phyloP scores from a whole-genome alignment of 2,888 invertebrate genomes.

The Perdita meconis region DNA sequence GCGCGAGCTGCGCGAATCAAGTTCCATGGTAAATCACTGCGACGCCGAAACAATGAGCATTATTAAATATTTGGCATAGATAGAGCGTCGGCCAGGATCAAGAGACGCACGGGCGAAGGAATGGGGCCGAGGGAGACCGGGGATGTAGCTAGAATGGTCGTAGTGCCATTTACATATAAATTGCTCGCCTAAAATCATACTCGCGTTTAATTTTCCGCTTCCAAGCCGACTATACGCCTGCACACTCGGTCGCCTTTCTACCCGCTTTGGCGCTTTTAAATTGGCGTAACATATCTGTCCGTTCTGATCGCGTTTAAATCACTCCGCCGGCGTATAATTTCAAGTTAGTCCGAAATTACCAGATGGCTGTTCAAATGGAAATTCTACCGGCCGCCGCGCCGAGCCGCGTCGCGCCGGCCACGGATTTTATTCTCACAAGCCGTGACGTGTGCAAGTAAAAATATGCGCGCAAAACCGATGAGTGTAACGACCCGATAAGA shows the following conservation, averaged over 20 bases:
- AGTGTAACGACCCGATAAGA: constrained; percentile 34
- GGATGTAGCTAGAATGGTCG: constrained; percentile 49
- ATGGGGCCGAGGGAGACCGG: constrained; percentile 5
- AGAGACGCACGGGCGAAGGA: background rate
- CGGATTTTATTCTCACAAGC: background rate
- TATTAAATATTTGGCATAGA: constrained; percentile 66
- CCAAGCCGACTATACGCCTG: constrained; percentile 57
- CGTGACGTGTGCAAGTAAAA: background rate
- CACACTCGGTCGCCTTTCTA: constrained; percentile 42
- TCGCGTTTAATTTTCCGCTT: constrained; percentile 80
- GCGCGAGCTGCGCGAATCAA: constrained; percentile 28
- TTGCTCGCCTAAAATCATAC: constrained; percentile 80
- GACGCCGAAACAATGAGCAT: constrained; percentile 64
- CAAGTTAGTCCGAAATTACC: constrained; percentile 46
- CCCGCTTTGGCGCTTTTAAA: constrained; percentile 69
- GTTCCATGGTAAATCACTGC: constrained; percentile 19
- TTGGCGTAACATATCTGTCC: constrained; percentile 72
- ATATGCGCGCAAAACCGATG: background rate
- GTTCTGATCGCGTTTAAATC: constrained; percentile 72
- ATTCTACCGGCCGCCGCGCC: no score
- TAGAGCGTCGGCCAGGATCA: constrained; percentile 6
- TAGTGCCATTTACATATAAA: constrained; percentile 80
- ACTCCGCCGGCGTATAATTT: constrained; percentile 48
- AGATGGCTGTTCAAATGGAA: constrained; percentile 61
- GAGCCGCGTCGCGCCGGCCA: no score